These are phyloP conservation scores for Cardinalis cardinalis DNA, from an alignment of 2,113 vertebrate species.

Conservation along the genomic window DNA sequence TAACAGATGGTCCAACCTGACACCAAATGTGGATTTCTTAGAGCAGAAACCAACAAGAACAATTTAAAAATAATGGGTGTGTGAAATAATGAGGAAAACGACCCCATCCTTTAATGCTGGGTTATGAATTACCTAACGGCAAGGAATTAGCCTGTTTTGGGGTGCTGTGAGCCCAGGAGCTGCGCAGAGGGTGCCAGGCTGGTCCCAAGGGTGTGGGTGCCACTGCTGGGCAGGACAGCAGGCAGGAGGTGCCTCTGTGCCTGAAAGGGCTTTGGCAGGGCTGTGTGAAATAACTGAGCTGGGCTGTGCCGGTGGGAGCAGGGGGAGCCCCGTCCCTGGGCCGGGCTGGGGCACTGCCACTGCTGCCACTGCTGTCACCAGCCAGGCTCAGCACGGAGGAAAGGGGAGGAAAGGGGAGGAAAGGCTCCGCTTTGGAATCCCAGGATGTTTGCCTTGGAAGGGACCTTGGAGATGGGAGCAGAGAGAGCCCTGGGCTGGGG, in stretches of 20 bases:
- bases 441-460: neutral
- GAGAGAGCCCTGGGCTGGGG: too few species aligned
- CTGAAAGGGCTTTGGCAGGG: neutral
- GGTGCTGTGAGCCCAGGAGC: neutral
- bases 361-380: too few species aligned
- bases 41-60: neutral
- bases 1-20: conserved; percentile 47
- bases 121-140: neutral
- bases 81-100: neutral
- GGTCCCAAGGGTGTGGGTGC: accelerated
- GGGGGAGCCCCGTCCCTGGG: accelerated
- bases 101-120: neutral
- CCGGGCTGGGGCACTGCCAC: accelerated
- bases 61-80: neutral
- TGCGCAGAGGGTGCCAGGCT: neutral
- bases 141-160: neutral
- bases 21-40: conserved; percentile 1
- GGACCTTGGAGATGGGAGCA: neutral
- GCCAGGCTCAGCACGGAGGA: neutral
- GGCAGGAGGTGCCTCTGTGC: accelerated
- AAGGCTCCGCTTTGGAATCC: accelerated
- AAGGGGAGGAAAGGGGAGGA: neutral
- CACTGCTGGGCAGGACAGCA: neutral
- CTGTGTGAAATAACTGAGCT: accelerated
- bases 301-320: neutral